Percentiles rank a stretch among this genome's conserved stretches.
phyloP scores from a whole-genome alignment of 2,797 vertebrate species.

The Enteromius anoplus region DNA sequence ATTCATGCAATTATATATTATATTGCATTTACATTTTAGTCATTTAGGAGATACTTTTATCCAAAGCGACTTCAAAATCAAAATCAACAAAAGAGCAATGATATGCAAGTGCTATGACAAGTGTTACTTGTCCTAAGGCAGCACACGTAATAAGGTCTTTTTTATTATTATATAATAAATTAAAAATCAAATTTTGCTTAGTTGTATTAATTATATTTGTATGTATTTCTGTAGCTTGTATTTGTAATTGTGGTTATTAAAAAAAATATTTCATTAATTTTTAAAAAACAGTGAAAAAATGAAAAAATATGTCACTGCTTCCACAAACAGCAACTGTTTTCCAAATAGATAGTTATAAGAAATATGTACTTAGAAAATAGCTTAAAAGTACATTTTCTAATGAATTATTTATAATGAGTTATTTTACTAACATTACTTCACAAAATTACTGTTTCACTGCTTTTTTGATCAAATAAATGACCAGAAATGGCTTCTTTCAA shows the following conservation, averaged over 20 bases:
- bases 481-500: background rate
- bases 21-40: background rate
- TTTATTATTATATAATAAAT: too few species aligned
- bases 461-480: background rate
- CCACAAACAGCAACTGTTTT: background rate
- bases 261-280: background rate
- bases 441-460: background rate
- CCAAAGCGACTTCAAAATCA: background rate
- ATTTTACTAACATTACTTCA: background rate
- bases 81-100: background rate
- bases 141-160: too few species aligned
- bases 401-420: background rate
- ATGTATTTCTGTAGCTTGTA: background rate
- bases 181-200: too few species aligned
- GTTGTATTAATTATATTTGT: background rate
- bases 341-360: background rate
- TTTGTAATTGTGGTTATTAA: background rate
- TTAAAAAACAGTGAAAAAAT: background rate
- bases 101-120: background rate
- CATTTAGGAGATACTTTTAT: background rate
- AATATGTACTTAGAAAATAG: background rate
- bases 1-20: background rate
- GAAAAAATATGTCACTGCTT: background rate
- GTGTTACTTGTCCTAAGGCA: background rate
- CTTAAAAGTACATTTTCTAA: background rate